Evolutionary conservation across 2,797 vertebrate species (phyloP), one percentile per base, ranked within the genome.

Genomic region (Sebastes matsubarae): DNA sequence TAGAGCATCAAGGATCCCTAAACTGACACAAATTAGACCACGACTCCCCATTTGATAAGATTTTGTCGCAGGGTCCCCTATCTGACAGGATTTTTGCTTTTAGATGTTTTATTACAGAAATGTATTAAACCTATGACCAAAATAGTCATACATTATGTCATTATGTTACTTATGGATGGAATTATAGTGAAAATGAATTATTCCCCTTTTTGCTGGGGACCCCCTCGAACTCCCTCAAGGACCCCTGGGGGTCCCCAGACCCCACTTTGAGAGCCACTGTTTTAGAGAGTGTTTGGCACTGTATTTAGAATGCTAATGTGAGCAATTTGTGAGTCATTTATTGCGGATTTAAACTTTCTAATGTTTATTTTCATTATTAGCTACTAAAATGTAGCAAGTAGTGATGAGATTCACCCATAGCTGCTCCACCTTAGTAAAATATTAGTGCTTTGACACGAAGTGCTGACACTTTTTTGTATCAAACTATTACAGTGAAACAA

Each of bases 181-280:
- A 50, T 50, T 50, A 50, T 50, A 50, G 0, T 50, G 0, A 20
- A 50, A 50, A 50, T 50, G 1, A 50, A 50, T 50, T 50, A 20
- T 50, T 50, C 18, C 18, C 46, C 18, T 50, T 50, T 50, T 20
- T 20, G 16, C 42, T 20, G 7, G 16, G 42, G 42, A 50, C 46
- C 46, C 42, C 46, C 18, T 50, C 0, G 46, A 20, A 20, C 2
- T 0, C 4, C 46, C 46, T 0, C 18, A 50, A 9, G 0, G 46
- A 50, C 46, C 46, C 2, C 7, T 50, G 1, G 46, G 5, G 46
- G 46, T 20, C 46, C 46, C 7, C 46, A 18, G 18, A 4, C 18
- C 46, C 46, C 46, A 50, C 46, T 50, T 50, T 50, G 46, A 50
- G 8, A 50, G 46, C 46, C 46, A n/a, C 46, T 50, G 46, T 50